Percentiles rank a stretch among this genome's conserved stretches.
These are phyloP conservation scores for Mylabris sibirica DNA, from an alignment of 2,888 invertebrate genomes.

Conservation along the genomic window DNA sequence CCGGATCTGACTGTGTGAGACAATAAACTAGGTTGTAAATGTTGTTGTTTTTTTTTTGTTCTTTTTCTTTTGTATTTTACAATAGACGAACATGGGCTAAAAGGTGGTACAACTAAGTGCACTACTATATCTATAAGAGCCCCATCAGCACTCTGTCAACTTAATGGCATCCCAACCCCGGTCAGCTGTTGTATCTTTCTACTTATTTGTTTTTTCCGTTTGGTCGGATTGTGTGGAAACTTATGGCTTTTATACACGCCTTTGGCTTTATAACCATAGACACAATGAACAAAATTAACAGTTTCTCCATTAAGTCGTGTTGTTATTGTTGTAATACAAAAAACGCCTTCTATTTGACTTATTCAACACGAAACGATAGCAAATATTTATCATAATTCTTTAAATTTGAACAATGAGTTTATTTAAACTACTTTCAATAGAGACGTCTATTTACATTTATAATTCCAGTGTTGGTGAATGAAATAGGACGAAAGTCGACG, in stretches of 20 bases:
- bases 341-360: neutral
- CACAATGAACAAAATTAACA: conserved; percentile 10
- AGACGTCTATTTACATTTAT: neutral
- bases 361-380: neutral
- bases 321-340: neutral
- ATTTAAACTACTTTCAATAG: neutral
- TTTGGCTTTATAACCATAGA: conserved; percentile 20
- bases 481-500: neutral
- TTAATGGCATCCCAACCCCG: conserved; percentile 47
- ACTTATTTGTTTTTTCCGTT: conserved; percentile 51
- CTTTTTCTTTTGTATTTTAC: neutral
- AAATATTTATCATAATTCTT: neutral
- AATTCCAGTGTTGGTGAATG: neutral
- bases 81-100: conserved; percentile 25
- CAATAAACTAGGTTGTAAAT: neutral
- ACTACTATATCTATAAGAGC: conserved; percentile 37
- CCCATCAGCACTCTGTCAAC: conserved; percentile 49
- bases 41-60: neutral
- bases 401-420: neutral
- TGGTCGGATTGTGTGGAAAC: conserved; percentile 36
- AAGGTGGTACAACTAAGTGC: conserved; percentile 31
- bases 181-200: conserved; percentile 46
- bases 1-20: neutral
- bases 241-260: conserved; percentile 52
- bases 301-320: neutral